Evolutionary conservation across 2,113 vertebrate genomes (phyloP).

Genomic region (Oreochromis aureus): DNA sequence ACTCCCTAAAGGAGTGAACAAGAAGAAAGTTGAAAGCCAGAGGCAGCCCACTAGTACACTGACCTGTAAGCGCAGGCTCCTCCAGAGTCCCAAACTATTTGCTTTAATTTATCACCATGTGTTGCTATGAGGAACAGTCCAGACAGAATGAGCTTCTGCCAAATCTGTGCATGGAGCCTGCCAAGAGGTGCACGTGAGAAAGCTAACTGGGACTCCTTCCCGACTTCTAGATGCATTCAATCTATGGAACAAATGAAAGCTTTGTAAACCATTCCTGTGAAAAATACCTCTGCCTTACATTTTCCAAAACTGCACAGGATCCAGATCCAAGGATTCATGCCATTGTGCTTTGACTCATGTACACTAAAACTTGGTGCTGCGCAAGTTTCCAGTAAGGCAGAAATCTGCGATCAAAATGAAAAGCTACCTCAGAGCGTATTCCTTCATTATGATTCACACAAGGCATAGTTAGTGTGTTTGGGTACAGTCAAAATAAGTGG

Average conservation of each 20-base stretch:
- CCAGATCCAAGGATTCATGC: slow-evolving; percentile 4
- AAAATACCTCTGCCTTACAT: neutral
- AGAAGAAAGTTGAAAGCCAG: neutral
- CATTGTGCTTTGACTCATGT: slow-evolving; percentile 2
- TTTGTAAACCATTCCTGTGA: neutral
- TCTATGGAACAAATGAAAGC: neutral
- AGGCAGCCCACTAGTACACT: slow-evolving; percentile 2
- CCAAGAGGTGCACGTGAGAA: slow-evolving; percentile 45
- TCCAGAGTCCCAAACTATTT: slow-evolving; percentile 20
- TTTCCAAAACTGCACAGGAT: neutral
- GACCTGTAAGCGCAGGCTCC: slow-evolving; percentile 19
- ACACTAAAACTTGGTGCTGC: neutral
- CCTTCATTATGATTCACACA: slow-evolving; percentile 16
- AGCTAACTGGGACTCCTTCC: neutral
- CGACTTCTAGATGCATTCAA: neutral
- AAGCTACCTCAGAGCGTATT: neutral
- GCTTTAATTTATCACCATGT: slow-evolving; percentile 48
- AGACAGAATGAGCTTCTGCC: slow-evolving; percentile 28
- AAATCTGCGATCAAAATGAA: neutral
- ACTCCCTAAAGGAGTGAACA: neutral
- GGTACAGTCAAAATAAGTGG: slow-evolving; percentile 11
- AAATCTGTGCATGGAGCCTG: slow-evolving; percentile 13
- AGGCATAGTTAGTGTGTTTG: slow-evolving; percentile 30
- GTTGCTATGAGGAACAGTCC: neutral
- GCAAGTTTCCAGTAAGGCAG: neutral